A percentile compares a stretch with the other conserved stretches of the same genome.
Evolutionary conservation across 2,888 invertebrate species (phyloP).

Genomic region (Ichneumoninae sp.): DNA sequence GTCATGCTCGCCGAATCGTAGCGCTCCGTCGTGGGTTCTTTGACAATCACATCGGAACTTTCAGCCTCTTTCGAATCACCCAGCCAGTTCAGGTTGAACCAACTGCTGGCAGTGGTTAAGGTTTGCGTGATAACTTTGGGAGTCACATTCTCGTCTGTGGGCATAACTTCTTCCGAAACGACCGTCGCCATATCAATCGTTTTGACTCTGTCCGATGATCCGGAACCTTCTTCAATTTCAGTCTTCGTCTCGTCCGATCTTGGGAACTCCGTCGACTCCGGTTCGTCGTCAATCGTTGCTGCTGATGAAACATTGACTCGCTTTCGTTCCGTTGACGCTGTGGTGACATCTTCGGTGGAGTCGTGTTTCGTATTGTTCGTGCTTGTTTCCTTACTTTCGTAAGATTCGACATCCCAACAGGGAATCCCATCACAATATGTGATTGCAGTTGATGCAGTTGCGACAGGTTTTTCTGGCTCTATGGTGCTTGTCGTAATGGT

Average conservation of each 20-base stretch:
- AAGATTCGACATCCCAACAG: conserved; percentile 4
- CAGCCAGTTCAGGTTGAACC: not conserved
- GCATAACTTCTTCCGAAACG: conserved; percentile 44
- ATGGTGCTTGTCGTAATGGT: not conserved
- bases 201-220: not conserved
- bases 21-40: conserved; percentile 19
- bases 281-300: not conserved
- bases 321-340: not conserved
- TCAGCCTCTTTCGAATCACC: not conserved
- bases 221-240: not conserved
- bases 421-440: not conserved
- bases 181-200: conserved; percentile 8
- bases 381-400: not conserved
- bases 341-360: not conserved
- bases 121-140: not conserved
- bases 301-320: not conserved
- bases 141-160: not conserved
- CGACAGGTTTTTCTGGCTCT: not conserved
- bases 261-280: conserved; percentile 29
- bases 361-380: not conserved
- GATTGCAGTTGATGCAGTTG: not conserved
- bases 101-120: not conserved
- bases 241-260: not conserved
- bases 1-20: not conserved
- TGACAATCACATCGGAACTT: not conserved